Base-by-base conservation (phyloP, 2,113 vertebrate genomes). In the Campylorhamphus procurvoides region DNA sequence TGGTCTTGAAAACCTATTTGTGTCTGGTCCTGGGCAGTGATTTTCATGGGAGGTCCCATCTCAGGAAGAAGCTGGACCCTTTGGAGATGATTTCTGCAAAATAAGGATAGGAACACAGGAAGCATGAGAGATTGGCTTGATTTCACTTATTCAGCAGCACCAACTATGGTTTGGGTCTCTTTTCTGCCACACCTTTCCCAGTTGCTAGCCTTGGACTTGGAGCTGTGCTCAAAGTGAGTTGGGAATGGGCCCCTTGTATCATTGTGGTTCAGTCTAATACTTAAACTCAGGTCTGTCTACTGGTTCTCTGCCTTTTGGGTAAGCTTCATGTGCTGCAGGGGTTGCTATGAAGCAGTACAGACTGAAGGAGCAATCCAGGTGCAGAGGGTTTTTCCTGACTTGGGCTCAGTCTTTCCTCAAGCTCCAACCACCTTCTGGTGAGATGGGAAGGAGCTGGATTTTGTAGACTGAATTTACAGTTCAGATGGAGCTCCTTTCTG, bases 211-310 rank as follows among this genome's bases (percentile, higher is more conserved):
- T 10, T 50, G 69, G 73, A 5, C 39, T 46, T 55, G 50, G 60
- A 7, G 31, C 31, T 28, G 53, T 9, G 6, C 50, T 69, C 39
- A 4, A 14, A 6, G 40, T 1, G 78, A 71, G 50, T 60, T 76
- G 55, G n/a, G 24, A 29, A 4, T 6, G 22, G 24, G 27, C 25
- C 8, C 28, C 46, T 20, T 0, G 1, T 13, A 0, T 24, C 55
- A 55, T 69, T n/a, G 5, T 10, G 52, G 33, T 60, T 84, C 46
- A 10, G 14, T 15, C 16, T 42, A 9, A 4, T 1, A 4, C 19
- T 22, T 27, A 2, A 60, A 29, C 8, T 31, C 49, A 3, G 22
- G 11, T 1, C 3, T 3, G 28, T 39, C 39, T 37, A 4, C 14
- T 37, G 47, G 11, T 59, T 46, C 24, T 35, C 24, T 79, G 71